Evolutionary conservation across 1,140 invertebrate genomes (phyloP).

Genomic region (Bursaphelenchus mucronatus): DNA sequence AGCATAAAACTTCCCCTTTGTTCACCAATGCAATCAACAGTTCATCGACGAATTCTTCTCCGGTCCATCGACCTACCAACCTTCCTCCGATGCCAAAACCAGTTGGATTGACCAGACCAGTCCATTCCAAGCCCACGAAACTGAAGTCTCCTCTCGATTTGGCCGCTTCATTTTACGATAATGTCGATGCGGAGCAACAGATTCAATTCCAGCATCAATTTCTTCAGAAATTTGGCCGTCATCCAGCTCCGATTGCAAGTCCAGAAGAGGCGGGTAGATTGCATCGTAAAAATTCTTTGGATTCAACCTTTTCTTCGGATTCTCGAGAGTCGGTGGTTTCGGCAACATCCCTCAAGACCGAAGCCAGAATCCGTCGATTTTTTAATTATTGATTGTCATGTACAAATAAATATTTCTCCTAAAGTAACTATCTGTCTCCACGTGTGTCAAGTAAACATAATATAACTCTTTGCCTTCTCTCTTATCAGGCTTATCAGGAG

Average conservation of each 20-base stretch:
- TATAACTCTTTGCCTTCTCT: not conserved
- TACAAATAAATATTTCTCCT: conserved; percentile 33
- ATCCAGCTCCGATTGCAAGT: not conserved
- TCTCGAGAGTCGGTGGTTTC: conserved; percentile 17
- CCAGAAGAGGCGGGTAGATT: conserved; percentile 10
- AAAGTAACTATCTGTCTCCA: conserved; percentile 8
- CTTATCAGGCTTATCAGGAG: not conserved
- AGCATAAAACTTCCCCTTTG: too few relatives aligned
- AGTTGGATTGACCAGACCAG: too few relatives aligned
- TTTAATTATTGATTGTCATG: conserved; percentile 32
- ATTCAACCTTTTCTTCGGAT: not conserved
- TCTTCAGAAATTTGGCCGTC: not conserved
- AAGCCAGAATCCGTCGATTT: conserved; percentile 21
- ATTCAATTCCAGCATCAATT: not conserved
- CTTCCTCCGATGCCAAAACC: too few relatives aligned
- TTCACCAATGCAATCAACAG: too few relatives aligned
- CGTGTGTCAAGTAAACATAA: conserved; percentile 9
- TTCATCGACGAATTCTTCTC: too few relatives aligned
- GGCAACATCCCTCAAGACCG: conserved; percentile 11
- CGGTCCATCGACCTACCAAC: too few relatives aligned
- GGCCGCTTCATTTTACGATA: conserved; percentile 22
- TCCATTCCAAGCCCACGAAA: too few relatives aligned
- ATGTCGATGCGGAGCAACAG: conserved; percentile 16
- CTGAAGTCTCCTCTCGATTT: too few relatives aligned
- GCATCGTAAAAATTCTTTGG: conserved; percentile 9